Base-by-base conservation (phyloP, 1,140 invertebrate species). In the Conus ventricosus region DNA sequence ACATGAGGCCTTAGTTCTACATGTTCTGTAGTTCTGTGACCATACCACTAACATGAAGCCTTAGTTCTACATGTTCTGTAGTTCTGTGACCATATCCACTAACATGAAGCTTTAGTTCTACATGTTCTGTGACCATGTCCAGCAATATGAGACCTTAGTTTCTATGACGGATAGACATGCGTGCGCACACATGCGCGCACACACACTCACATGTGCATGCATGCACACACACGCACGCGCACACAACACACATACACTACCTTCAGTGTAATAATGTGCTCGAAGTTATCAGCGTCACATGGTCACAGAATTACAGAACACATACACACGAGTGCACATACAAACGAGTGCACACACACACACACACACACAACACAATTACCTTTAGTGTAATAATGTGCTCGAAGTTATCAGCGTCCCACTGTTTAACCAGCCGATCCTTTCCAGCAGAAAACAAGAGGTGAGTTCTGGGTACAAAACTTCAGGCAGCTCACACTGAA, bases 211-310 rank as follows among this genome's bases (percentile, higher is more conserved):
- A 39, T 39, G 3, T 39, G 39, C 39, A 39, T 13, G 13, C 55
- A 57, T 13, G 55, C 55, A 57, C 55, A 57, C 55, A 57, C 13
- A 63, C 27, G 23, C 63, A n/a, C n/a, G n/a, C n/a, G n/a, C n/a
- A n/a, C n/a, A n/a, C n/a, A n/a, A 98, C 57, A 60, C 15, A 67
- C 27, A 54, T 25, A 88, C 57, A 60, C 39, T 96, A 98, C 98
- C 95, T 97, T 96, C n/a, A 99, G 95, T 0, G 98, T 99, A 13
- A 97, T 95, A 87, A 99, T 98, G 95, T 98, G 98, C 92, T 98
- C 96, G 94, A 98, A 99, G 84, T 96, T 97, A 94, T 99, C 99
- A 1, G 97, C 98, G 96, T 99, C 99, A 98, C 99, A 99, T 95
- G 99, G 97, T 95, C 97, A 5, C 98, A 97, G 94, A 99, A 99